A percentile compares a stretch with the other conserved stretches of the same genome.
Conservation (phyloP, 2,797 vertebrate species). For the Mycteria americana region DNA sequence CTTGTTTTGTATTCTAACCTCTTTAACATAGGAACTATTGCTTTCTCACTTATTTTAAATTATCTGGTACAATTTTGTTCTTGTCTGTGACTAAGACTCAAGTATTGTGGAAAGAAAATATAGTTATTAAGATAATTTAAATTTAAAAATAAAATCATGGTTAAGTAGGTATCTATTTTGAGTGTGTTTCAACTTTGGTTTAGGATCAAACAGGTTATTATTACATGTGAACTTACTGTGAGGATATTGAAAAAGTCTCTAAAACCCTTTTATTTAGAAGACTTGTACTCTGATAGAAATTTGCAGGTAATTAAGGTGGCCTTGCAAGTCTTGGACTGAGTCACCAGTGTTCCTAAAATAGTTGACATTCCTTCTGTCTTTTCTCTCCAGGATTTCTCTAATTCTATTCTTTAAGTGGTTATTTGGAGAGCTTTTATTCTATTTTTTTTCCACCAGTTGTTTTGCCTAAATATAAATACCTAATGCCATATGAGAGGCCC, state of each 20-base stretch:
- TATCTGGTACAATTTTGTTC: background rate
- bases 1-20: background rate
- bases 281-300: conserved; percentile 6
- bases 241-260: background rate
- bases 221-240: background rate
- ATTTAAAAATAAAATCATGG: conserved; percentile 6
- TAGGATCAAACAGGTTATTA: background rate
- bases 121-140: conserved; percentile 19
- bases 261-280: background rate
- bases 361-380: background rate
- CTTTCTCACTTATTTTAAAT: background rate
- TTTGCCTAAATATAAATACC: background rate
- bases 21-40: background rate
- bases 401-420: background rate
- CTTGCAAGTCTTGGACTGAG: background rate
- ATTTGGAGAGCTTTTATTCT: background rate
- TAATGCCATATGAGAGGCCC: background rate
- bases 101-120: conserved; percentile 8
- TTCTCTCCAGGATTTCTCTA: conserved; percentile 9
- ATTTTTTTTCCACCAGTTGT: background rate
- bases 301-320: background rate
- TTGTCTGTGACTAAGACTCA: background rate
- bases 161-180: background rate
- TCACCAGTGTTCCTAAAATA: background rate
- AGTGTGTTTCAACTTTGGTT: conserved; percentile 8